These are phyloP conservation scores for Accipiter fasciatus DNA, from an alignment of 2,797 vertebrate species.

Conservation along the genomic window DNA sequence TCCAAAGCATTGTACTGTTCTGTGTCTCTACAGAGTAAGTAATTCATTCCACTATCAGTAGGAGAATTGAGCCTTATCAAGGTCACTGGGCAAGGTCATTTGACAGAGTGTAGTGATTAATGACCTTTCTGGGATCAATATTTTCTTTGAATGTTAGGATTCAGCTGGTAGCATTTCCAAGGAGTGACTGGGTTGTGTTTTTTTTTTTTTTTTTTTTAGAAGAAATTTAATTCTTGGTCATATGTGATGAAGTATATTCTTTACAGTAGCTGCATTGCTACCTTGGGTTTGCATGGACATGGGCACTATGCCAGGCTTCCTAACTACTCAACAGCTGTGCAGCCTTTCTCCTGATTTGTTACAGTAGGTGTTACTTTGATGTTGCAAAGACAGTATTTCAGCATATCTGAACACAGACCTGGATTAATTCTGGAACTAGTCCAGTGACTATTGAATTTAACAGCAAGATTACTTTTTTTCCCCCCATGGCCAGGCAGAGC, in stretches of 20 bases:
- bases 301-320: not conserved
- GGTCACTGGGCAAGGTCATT: not conserved
- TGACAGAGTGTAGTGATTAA: slow-evolving; percentile 20
- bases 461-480: not conserved
- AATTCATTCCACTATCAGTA: not conserved
- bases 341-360: not conserved
- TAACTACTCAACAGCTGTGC: not conserved
- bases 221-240: slow-evolving; percentile 18
- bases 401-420: not conserved
- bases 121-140: slow-evolving; percentile 35
- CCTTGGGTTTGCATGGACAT: not conserved
- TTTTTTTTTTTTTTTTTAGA: not conserved
- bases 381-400: slow-evolving; percentile 7
- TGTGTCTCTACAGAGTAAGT: not conserved
- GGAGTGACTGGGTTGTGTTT: not conserved
- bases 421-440: slow-evolving; percentile 34
- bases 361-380: not conserved
- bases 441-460: slow-evolving; percentile 5
- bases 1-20: not conserved
- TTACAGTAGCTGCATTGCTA: not conserved
- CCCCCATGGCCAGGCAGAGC: not conserved
- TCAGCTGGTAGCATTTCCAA: not conserved
- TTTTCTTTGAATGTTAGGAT: not conserved
- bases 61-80: slow-evolving; percentile 12
- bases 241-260: not conserved